Evolutionary conservation across 92 coral and sea anemone genomes (phyloP).

Genomic region (Chrysogorgia sp.): DNA sequence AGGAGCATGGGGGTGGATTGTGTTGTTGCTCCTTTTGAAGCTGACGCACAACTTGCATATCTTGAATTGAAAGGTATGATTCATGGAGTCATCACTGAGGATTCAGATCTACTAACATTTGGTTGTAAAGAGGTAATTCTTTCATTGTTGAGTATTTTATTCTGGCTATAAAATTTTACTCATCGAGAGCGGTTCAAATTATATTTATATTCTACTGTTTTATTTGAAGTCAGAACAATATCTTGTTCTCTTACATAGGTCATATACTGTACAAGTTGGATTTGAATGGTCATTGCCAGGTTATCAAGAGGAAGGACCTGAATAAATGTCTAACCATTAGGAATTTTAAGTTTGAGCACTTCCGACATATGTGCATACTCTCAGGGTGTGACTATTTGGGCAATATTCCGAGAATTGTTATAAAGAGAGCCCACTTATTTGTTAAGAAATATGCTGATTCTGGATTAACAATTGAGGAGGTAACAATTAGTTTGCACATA

Average conservation of each 20-base stretch:
- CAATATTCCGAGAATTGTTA: slow-evolving; percentile 40
- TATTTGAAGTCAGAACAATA: too few relatives aligned
- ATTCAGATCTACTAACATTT: slow-evolving; percentile 49
- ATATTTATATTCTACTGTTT: too few relatives aligned
- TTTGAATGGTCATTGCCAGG: slow-evolving; percentile 37
- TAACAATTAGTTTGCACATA: too few relatives aligned
- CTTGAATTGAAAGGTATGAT: slow-evolving; percentile 31
- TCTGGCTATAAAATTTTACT: background rate
- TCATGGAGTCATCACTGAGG: slow-evolving; percentile 48
- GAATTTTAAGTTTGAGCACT: slow-evolving; percentile 34
- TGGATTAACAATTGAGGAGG: slow-evolving; percentile 2
- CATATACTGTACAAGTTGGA: slow-evolving; percentile 44
- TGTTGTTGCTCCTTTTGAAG: slow-evolving; percentile 51
- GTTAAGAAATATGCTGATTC: slow-evolving; percentile 41
- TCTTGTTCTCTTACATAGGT: slow-evolving; percentile 17
- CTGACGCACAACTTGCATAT: slow-evolving; percentile 42
- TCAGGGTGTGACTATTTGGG: slow-evolving; percentile 43
- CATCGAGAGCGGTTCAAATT: too few relatives aligned
- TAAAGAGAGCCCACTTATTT: slow-evolving; percentile 30
- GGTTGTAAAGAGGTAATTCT: slow-evolving; percentile 51
- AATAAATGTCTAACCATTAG: slow-evolving; percentile 5
- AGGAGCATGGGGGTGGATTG: slow-evolving; percentile 35
- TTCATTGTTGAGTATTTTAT: background rate
- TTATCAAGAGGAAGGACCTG: slow-evolving; percentile 23
- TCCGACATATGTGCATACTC: slow-evolving; percentile 39